Evolutionary conservation across 2,113 vertebrate genomes (phyloP), one percentile per base, ranked within the genome.

Genomic region (Lophura nycthemera): DNA sequence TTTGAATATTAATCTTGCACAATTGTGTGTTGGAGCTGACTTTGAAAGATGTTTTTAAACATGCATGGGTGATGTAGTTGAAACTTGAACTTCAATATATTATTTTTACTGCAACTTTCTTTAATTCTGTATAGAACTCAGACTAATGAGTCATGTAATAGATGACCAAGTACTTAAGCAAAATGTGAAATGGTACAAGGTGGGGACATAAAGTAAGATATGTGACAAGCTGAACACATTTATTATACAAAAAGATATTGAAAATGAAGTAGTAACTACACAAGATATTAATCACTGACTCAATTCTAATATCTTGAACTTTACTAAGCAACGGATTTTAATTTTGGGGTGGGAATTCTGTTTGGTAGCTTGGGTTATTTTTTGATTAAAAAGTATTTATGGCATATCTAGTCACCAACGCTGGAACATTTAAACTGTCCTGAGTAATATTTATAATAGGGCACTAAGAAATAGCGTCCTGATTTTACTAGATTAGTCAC

Each of bases 141-240:
- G 95, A 96, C 95, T 97, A 97, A 98, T 98, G 97, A 97, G 96
- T 97, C 97, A 96, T 97, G 96, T 97, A 97, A 97, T 97, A 96
- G 95, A 98, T 97, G 97, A 96, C 95, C 96, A 96, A 96, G 95
- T 90, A 92, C 95, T 97, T 97, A 97, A 97, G 69, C 83, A 96
- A 95, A 97, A 97, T 97, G 88, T 96, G 91, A 97, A 98, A 97
- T 96, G 92, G 92, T 96, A 96, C 92, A 95, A 97, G 94, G 77
- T 97, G 64, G 96, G 78, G 64, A 91, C 95, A 97, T 97, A 97
- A 98, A 97, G 95, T 95, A 96, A 96, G 96, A 95, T 96, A 92
- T 93, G 97, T 96, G 97, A 97, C 96, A 97, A 96, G 94, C 95
- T 88, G 93, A 97, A 94, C 96, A 91, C 95, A 97, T 97, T 97